Evolutionary conservation across 2,888 invertebrate genomes (phyloP), one percentile per base, ranked within the genome.

Genomic region (Apamea monoglypha): DNA sequence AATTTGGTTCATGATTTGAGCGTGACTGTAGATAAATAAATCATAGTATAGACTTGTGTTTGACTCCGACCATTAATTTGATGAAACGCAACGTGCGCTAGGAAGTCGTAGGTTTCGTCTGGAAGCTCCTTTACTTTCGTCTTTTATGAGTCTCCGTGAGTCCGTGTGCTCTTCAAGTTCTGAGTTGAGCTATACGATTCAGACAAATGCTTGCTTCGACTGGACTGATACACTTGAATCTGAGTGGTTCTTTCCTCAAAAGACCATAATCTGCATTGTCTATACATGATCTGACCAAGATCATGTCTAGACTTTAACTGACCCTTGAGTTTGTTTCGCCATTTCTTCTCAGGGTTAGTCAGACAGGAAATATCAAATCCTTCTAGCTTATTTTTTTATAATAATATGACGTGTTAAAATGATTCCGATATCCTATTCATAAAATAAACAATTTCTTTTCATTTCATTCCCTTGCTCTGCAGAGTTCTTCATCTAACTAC

Each of bases 1-100:
- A 71, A 74, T 63, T 56, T 72, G 72, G 44, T 67, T 84, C 44
- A 61, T 78, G 66, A 80, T 73, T 68, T 29, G 18, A 53, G 18
- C 14, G 14, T 66, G 61, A 53, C 29, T 50, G 67, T 14, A 64
- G 36, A 81, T 16, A 36, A 56, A 63, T 47, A 44, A 36, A n/a
- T 44, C 16, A n/a, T 44, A 16, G 56, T 68, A 25, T 12, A 61
- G 40, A n/a, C 12, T 21, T n/a, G 18, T 36, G 64, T 80, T 79
- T 4, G 29, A 47, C 12, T 29, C n/a, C 36, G n/a, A 66, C 21
- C n/a, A 32, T 32, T 32, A 59, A 1, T 44, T 53, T 21, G 29
- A 44, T 29, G 18, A 36, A 50, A 56, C 21, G 18, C 29, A 40
- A 29, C 16, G 12, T 74, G 21, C 6, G 50, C 25, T 18, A 56